Conservation (phyloP, 2,888 invertebrate species). For the Drosophila macrospina region DNA sequence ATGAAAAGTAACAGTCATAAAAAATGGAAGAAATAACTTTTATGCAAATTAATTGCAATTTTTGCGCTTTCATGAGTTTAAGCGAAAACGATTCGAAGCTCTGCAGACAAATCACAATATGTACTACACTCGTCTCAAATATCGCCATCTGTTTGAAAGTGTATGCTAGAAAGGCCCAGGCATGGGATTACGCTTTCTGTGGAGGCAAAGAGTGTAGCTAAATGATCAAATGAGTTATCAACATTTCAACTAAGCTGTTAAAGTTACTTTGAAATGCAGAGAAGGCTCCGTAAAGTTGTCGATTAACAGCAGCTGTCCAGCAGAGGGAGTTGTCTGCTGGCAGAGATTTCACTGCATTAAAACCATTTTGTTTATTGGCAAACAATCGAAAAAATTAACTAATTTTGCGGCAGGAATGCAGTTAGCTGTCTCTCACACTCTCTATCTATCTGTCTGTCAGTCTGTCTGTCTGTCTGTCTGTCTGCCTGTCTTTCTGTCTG, state of each 20-base stretch:
- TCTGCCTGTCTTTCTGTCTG: constrained; percentile 24
- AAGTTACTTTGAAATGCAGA: background rate
- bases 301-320: background rate
- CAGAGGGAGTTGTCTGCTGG: background rate
- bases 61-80: constrained; percentile 60
- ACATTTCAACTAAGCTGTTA: constrained; percentile 14
- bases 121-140: constrained; percentile 3
- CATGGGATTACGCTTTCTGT: constrained; percentile 7
- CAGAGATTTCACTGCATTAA: constrained; percentile 7
- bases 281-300: constrained; percentile 1
- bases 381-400: constrained; percentile 49
- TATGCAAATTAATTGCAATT: constrained; percentile 76
- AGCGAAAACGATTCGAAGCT: constrained; percentile 7
- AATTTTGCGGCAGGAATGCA: constrained; percentile 70
- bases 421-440: constrained; percentile 47
- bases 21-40: constrained; percentile 36
- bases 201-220: constrained; percentile 8
- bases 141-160: constrained; percentile 8
- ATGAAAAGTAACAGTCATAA: constrained; percentile 20
- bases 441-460: background rate
- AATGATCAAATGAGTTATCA: constrained; percentile 15
- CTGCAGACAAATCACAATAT: constrained; percentile 20
- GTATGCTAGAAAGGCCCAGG: background rate
- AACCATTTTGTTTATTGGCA: constrained; percentile 12
- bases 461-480: constrained; percentile 19